Percentiles rank a stretch among this genome's conserved stretches.
Conservation (phyloP, 2,888 invertebrate genomes). For the Hipparchia sbordonii region DNA sequence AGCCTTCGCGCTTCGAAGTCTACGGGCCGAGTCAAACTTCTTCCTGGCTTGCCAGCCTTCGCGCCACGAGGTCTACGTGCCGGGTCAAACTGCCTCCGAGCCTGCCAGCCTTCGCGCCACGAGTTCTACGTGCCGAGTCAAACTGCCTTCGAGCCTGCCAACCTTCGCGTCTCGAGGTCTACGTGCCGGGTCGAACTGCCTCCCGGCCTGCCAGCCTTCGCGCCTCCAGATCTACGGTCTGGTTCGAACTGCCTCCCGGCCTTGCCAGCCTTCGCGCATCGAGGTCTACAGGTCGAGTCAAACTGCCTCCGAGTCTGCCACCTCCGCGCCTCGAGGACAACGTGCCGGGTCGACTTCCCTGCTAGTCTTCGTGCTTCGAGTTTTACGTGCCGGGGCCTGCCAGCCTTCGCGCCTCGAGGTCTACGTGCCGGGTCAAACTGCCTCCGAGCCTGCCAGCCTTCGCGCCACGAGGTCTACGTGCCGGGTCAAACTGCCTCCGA, state of each 20-base stretch:
- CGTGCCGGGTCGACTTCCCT: no score
- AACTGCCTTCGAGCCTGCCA: not conserved
- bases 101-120: not conserved
- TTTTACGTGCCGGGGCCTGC: not conserved
- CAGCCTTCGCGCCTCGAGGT: not conserved
- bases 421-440: not conserved
- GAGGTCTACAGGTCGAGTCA: no score
- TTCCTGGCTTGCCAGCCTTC: no score
- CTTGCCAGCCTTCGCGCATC: not conserved
- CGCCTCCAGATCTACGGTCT: not conserved
- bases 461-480: not conserved
- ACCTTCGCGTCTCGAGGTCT: not conserved
- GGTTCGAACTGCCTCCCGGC: not conserved
- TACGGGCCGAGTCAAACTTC: no score
- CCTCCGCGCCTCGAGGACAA: no score
- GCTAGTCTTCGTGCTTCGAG: not conserved
- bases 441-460: not conserved
- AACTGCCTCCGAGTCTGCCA: no score
- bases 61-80: not conserved
- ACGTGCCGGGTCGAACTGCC: not conserved
- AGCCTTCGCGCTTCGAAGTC: no score
- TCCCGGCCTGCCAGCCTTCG: not conserved
- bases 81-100: not conserved
- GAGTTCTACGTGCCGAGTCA: not conserved
- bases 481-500: no score